These are phyloP conservation scores for Dicentrarchus labrax DNA, from an alignment of 2,113 vertebrate genomes.

Conservation along the genomic window DNA sequence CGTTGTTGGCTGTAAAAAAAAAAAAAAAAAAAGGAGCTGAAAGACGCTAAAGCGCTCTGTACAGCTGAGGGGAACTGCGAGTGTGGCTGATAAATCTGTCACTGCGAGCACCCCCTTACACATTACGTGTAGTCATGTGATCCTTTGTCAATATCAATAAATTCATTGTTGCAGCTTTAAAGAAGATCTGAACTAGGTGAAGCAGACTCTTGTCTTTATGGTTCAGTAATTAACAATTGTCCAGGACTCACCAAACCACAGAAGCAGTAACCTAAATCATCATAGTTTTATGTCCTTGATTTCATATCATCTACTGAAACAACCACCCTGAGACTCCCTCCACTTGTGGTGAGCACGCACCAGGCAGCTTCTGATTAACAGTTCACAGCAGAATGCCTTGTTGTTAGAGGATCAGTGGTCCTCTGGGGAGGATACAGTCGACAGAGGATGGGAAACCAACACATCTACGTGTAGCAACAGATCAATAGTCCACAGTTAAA, in stretches of 20 bases:
- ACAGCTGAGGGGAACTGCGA: background rate
- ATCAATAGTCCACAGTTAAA: constrained; percentile 73
- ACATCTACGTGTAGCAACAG: constrained; percentile 52
- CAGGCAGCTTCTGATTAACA: constrained; percentile 39
- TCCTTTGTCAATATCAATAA: background rate
- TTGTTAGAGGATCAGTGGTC: constrained; percentile 35
- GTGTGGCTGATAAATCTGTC: background rate
- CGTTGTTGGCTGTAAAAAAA: background rate
- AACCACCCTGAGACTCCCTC: background rate
- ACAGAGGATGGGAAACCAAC: constrained; percentile 22
- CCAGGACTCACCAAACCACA: background rate
- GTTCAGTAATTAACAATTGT: background rate
- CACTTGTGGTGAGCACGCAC: background rate
- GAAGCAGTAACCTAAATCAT: background rate
- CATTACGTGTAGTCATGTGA: background rate
- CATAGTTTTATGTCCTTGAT: background rate
- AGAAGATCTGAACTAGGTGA: background rate
- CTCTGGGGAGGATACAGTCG: constrained; percentile 38
- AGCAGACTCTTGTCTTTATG: background rate
- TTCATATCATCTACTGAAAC: background rate
- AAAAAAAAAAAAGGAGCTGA: background rate
- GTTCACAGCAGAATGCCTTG: constrained; percentile 9
- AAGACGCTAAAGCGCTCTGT: background rate
- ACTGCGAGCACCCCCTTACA: background rate
- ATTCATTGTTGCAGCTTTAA: background rate